These are phyloP conservation scores for Hylyphantes graminicola DNA, from an alignment of 1,140 invertebrate genomes.

Conservation along the genomic window DNA sequence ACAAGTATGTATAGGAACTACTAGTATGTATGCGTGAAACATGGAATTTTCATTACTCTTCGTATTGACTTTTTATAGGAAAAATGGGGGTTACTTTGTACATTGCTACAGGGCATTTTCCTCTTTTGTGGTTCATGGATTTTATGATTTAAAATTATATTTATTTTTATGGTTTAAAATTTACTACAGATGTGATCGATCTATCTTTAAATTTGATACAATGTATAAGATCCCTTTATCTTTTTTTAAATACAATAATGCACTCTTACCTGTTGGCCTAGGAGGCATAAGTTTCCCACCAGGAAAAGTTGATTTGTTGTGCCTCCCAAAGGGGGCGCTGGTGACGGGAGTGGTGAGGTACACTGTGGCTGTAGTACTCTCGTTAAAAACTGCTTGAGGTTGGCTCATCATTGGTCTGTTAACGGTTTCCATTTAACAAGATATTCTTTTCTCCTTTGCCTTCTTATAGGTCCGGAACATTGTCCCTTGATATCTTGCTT, in stretches of 20 bases:
- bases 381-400: not conserved
- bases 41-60: too few species aligned
- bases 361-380: not conserved
- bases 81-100: too few species aligned
- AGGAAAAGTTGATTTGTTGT: not conserved
- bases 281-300: not conserved
- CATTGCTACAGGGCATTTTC: too few species aligned
- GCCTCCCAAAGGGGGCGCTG: not conserved
- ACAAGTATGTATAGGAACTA: too few species aligned
- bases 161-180: too few species aligned
- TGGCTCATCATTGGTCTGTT: not conserved
- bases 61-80: too few species aligned
- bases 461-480: constrained; percentile 1
- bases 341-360: not conserved
- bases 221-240: too few species aligned
- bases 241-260: not conserved
- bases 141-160: too few species aligned
- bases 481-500: not conserved
- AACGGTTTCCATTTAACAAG: not conserved
- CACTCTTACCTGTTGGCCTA: not conserved
- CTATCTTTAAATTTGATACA: too few species aligned
- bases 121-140: too few species aligned
- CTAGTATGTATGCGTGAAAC: too few species aligned
- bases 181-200: too few species aligned
- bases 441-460: not conserved